Base-by-base conservation (phyloP, 2,888 invertebrate genomes). In the Pollenia griseotomentosa region DNA sequence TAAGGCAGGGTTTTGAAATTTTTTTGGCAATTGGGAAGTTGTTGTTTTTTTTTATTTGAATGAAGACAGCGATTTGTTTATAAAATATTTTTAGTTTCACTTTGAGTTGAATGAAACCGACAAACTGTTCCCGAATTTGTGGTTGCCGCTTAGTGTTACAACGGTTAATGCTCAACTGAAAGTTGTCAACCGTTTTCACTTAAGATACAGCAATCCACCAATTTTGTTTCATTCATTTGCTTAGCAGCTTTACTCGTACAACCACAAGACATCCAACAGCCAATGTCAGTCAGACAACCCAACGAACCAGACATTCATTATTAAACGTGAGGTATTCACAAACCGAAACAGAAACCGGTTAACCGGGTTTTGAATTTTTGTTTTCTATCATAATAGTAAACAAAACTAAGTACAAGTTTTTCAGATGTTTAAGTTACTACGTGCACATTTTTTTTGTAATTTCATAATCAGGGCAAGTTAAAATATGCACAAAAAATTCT, bases 151-250 rank as follows among this genome's bases (percentile, higher is more conserved):
- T 75, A 78, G 33, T 66, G 84, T 73, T 87, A 83, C 86, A 86
- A 83, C 82, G 88, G 83, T 87, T 83, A 87, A 83, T 87, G 88
- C 80, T 85, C 87, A 88, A 89, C 89, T 89, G 80, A 89, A 84
- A 88, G 86, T 80, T 85, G 83, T 84, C 80, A 83, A 81, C 77
- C 55, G 70, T 80, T 88, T 88, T 82, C 87, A 88, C 85, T 84
- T 68, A 74, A 88, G 84, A 86, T 86, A 65, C 68, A 84, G 81
- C 81, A 33, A 33, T 33, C 33, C 81, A 84, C 42, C 81, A 86
- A 65, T 46, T 33, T 75, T 57, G 61, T 63, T 61, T 80, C 70
- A 80, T 70, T 48, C 68, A 75, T 75, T 70, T 61, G 48, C 65
- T 75, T 63, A 75, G 74, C 63, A 80, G 68, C 5, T 46, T 11